These are phyloP conservation scores for Allacma fusca DNA, from an alignment of 2,888 invertebrate genomes.

Conservation along the genomic window DNA sequence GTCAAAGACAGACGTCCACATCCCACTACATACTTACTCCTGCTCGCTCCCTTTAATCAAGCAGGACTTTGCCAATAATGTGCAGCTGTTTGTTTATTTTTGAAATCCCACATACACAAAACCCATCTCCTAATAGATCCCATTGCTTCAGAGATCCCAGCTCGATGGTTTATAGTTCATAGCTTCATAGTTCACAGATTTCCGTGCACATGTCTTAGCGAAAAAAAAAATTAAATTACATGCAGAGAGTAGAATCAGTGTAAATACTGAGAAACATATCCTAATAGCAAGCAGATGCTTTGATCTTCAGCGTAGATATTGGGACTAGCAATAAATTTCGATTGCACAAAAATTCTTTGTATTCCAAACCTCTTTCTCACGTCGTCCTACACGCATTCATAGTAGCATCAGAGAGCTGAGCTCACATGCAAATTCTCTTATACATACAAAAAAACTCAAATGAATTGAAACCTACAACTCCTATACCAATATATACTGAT, in stretches of 20 bases:
- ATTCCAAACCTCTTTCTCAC: neutral
- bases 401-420: neutral
- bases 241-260: neutral
- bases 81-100: neutral
- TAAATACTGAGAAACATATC: neutral
- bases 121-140: no score
- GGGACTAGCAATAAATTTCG: slow-evolving; percentile 5
- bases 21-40: no score
- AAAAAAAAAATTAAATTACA: no score
- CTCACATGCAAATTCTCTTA: slow-evolving; percentile 2
- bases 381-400: neutral
- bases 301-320: neutral
- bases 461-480: neutral
- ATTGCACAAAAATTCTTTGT: slow-evolving; percentile 12
- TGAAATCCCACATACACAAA: neutral
- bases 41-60: neutral
- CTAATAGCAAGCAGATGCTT: neutral
- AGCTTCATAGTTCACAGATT: no score
- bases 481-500: no score
- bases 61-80: neutral
- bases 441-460: neutral
- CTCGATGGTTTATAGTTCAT: no score
- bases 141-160: no score
- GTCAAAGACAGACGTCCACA: no score
- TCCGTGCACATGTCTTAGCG: no score